Conservation (phyloP, 2,888 invertebrate genomes). For the Dysmachus trigonus region DNA sequence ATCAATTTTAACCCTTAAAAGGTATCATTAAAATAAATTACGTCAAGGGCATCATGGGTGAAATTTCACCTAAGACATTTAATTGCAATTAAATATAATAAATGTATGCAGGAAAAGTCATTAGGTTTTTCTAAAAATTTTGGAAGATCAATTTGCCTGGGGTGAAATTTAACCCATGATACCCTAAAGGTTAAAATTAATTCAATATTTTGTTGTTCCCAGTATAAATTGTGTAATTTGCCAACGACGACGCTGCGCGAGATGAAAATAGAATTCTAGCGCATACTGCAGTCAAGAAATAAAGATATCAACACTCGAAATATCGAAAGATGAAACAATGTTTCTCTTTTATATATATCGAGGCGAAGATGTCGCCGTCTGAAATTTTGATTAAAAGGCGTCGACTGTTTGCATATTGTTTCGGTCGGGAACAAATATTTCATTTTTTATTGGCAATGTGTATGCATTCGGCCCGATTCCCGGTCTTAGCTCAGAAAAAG, state of each 20-base stretch:
- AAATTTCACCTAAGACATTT: too few relatives aligned
- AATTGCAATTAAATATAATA: too few relatives aligned
- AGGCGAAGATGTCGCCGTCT: not conserved
- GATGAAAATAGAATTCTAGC: not conserved
- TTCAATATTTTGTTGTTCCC: not conserved
- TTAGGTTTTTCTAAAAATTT: too few relatives aligned
- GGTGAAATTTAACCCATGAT: too few relatives aligned
- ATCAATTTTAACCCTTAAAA: too few relatives aligned
- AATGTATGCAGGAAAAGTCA: too few relatives aligned
- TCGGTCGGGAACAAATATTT: not conserved
- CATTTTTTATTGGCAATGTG: slow-evolving; percentile 10
- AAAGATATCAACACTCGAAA: not conserved
- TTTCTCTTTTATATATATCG: not conserved
- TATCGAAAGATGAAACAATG: not conserved
- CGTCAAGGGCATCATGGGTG: too few relatives aligned
- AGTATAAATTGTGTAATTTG: not conserved
- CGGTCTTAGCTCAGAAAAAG: not conserved
- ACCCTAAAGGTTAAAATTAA: not conserved
- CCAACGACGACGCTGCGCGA: not conserved
- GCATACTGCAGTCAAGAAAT: not conserved
- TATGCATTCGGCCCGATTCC: slow-evolving; percentile 1
- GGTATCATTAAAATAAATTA: too few relatives aligned
- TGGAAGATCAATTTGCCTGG: too few relatives aligned
- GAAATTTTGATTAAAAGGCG: not conserved
- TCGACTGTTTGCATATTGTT: not conserved